Conservation (phyloP, 2,113 vertebrate species). For the Sylvia atricapilla region DNA sequence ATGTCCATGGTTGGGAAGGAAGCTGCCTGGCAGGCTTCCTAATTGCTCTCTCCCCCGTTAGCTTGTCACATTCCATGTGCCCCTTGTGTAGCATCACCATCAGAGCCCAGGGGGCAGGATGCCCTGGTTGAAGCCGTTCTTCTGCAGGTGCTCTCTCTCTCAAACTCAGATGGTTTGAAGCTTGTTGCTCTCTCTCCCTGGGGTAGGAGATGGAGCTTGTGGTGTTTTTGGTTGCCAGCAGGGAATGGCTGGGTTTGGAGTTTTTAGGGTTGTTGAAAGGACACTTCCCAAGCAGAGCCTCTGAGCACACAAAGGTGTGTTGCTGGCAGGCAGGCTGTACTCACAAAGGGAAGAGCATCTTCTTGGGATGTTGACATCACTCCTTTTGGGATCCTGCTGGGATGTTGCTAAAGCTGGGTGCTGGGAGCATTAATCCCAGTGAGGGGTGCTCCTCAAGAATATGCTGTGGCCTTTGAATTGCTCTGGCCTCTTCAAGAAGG, state of each 20-base stretch:
- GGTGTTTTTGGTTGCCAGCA: not conserved
- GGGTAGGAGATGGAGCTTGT: not conserved
- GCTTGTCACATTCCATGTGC: fast-evolving
- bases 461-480: not conserved
- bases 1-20: not conserved
- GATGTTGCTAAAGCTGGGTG: not conserved
- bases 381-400: not conserved
- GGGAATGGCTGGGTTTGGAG: not conserved
- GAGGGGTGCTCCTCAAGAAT: not conserved
- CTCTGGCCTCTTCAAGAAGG: not conserved
- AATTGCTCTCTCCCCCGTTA: not conserved
- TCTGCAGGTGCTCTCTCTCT: not conserved
- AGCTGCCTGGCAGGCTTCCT: not conserved
- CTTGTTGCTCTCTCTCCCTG: not conserved
- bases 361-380: not conserved
- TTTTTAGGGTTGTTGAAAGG: not conserved
- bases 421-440: not conserved
- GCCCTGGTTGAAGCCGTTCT: not conserved
- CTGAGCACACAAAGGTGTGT: not conserved
- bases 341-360: not conserved
- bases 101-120: not conserved
- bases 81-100: not conserved
- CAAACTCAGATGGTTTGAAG: not conserved
- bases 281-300: not conserved
- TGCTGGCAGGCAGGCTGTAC: not conserved